These are phyloP conservation scores for Mylabris sibirica DNA, from an alignment of 2,888 invertebrate species.

Conservation along the genomic window DNA sequence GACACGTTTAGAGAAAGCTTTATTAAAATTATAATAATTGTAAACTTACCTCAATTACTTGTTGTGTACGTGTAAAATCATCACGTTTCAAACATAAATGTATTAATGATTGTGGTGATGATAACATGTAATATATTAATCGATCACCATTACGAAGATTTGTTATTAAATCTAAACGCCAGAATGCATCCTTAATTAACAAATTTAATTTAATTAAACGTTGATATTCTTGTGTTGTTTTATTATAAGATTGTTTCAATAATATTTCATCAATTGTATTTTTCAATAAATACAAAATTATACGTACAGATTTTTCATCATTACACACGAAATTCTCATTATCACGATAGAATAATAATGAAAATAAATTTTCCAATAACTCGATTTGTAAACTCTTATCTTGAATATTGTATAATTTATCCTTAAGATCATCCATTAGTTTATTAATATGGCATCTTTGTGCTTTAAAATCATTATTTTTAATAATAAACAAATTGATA, in stretches of 20 bases:
- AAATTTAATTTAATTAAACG: conserved; percentile 58
- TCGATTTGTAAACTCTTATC: conserved; percentile 66
- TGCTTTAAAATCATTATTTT: not conserved
- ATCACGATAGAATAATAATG: conserved; percentile 70
- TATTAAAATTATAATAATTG: conserved; percentile 62
- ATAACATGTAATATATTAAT: conserved; percentile 74
- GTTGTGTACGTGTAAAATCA: conserved; percentile 76
- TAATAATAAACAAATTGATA: conserved; percentile 17
- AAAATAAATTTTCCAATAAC: conserved; percentile 76
- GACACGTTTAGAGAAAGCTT: conserved; percentile 65
- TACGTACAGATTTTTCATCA: conserved; percentile 65
- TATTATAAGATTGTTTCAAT: conserved; percentile 56
- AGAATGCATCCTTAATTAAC: conserved; percentile 72
- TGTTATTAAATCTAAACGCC: conserved; percentile 76
- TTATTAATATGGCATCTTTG: conserved; percentile 40
- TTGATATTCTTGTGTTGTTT: conserved; percentile 51
- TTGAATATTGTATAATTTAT: conserved; percentile 62
- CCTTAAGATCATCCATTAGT: conserved; percentile 63
- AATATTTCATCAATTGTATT: conserved; percentile 64
- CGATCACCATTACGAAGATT: conserved; percentile 62
- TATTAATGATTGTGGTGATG: conserved; percentile 78
- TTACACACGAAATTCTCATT: conserved; percentile 64
- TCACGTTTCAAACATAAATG: conserved; percentile 77
- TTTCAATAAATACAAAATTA: conserved; percentile 67
- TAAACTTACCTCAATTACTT: conserved; percentile 78